Conservation (phyloP, 2,797 vertebrate genomes). For the Poecilia picta region DNA sequence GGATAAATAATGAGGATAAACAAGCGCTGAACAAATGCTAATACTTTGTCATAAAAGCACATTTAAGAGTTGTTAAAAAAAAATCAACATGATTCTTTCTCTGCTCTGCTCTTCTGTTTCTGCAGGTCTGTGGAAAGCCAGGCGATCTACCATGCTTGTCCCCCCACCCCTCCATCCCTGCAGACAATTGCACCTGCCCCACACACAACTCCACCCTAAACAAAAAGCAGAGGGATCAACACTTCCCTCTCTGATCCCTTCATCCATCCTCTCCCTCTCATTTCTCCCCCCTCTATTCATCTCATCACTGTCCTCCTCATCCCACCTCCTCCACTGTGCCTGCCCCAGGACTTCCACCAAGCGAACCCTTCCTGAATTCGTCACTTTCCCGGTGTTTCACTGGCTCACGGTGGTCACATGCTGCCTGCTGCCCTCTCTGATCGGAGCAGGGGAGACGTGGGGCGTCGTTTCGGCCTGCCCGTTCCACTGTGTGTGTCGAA, state of each 20-base stretch:
- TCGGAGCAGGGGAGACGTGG: slow-evolving; percentile 85
- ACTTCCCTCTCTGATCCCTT: slow-evolving; percentile 31
- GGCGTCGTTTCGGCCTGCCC: slow-evolving; percentile 88
- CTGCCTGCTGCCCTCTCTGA: slow-evolving; percentile 76
- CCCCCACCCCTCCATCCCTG: slow-evolving; percentile 74
- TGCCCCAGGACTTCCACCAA: slow-evolving; percentile 49
- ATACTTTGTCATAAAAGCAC: neutral
- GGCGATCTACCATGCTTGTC: slow-evolving; percentile 83
- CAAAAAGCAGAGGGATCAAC: slow-evolving; percentile 46
- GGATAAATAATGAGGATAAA: neutral
- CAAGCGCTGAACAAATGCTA: neutral
- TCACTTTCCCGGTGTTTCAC: slow-evolving; percentile 65
- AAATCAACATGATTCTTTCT: neutral
- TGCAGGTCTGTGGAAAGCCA: slow-evolving; percentile 83
- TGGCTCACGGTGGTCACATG: slow-evolving; percentile 81
- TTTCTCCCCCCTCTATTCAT: slow-evolving; percentile 45
- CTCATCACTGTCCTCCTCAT: slow-evolving; percentile 53
- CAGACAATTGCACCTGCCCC: slow-evolving; percentile 70
- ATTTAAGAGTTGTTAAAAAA: slow-evolving; percentile 16
- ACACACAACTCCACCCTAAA: slow-evolving; percentile 50
- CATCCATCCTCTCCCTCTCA: slow-evolving; percentile 48
- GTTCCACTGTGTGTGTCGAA: slow-evolving; percentile 92
- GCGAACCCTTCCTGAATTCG: slow-evolving; percentile 45
- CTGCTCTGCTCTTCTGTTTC: neutral
- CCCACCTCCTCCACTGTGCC: slow-evolving; percentile 64